Evolutionary conservation across 2,888 invertebrate species (phyloP), one percentile per base, ranked within the genome.

Genomic region (Anagyrus pseudococci): DNA sequence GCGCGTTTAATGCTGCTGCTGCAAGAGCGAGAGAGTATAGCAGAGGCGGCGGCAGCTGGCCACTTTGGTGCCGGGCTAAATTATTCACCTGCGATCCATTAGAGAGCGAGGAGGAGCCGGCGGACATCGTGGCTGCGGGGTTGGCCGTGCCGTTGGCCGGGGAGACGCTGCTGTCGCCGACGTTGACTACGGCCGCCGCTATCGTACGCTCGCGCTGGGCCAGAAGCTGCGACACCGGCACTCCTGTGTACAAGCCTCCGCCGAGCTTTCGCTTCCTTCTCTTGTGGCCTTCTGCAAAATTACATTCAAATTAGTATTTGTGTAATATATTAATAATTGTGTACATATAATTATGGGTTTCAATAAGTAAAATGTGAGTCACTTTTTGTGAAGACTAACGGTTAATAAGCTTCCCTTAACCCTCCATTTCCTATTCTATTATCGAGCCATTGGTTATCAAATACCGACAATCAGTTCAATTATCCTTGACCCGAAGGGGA

Each of bases 201-300:
- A 77, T 74, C 29, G 77, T 73, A 61, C 76, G 74, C 75, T 89
- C 88, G 71, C 87, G 83, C 74, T 88, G 88, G 67, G 86, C 86
- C 82, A 88, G 83, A 71, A 89, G 81, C 79, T 88, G 88, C 58
- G 89, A 87, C 60, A 88, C 86, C 70, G 86, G 86, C 73, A 87
- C 85, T 67, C 87, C 87, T 62, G 85, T 82, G 76, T 85, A 84
- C 69, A 86, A 84, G 69, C 87, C 82, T 79, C 86, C 87, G 81
- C 87, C 85, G 78, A 86, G 85, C 82, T 88, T 89, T 69, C 83
- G 80, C 81, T 89, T 89, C 77, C 87, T 85, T 66, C 83, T 81
- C 60, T 83, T 80, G 72, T 84, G 84, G 71, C 82, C 83, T 77
- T 84, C 84, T 81, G 83, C 47, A 81, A 63, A 17, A 40, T n/a